phyloP scores from a whole-genome alignment of 2,797 vertebrate genomes.

The Chloroceryle inda region DNA sequence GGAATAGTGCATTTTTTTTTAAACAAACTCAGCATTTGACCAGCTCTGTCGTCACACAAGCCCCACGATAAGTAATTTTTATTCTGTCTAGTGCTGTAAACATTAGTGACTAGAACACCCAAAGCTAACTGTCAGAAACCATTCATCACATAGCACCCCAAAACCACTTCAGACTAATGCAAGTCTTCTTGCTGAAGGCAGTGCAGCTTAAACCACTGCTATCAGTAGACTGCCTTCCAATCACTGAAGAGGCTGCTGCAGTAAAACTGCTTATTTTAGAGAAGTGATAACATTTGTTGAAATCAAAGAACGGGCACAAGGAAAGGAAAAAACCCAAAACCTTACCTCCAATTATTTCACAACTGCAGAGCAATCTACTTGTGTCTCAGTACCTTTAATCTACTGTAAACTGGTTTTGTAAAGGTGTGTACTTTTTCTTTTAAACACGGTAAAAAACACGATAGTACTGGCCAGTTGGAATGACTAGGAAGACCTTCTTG shows the following conservation, averaged over 20 bases:
- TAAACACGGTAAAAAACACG: background rate
- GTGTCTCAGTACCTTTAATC: background rate
- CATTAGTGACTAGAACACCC: background rate
- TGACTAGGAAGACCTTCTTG: background rate
- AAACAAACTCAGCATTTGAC: slow-evolving; percentile 20
- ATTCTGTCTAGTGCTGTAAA: slow-evolving; percentile 11
- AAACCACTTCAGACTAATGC: background rate
- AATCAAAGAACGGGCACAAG: background rate
- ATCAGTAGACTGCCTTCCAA: background rate
- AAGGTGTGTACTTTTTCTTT: background rate
- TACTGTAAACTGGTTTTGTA: background rate
- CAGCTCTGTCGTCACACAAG: slow-evolving; percentile 12
- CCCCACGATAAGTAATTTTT: background rate
- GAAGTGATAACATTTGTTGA: background rate
- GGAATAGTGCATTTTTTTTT: background rate
- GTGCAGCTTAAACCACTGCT: background rate
- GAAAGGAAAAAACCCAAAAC: background rate
- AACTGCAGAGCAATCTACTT: background rate
- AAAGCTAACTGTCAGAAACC: background rate
- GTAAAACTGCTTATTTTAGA: background rate
- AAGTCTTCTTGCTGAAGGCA: background rate
- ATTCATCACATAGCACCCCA: background rate
- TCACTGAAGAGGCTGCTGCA: background rate
- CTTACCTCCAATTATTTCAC: background rate
- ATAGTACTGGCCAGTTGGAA: background rate